Evolutionary conservation across 2,797 vertebrate genomes (phyloP), one percentile per base, ranked within the genome.

Genomic region (Threskiornis aethiopicus): DNA sequence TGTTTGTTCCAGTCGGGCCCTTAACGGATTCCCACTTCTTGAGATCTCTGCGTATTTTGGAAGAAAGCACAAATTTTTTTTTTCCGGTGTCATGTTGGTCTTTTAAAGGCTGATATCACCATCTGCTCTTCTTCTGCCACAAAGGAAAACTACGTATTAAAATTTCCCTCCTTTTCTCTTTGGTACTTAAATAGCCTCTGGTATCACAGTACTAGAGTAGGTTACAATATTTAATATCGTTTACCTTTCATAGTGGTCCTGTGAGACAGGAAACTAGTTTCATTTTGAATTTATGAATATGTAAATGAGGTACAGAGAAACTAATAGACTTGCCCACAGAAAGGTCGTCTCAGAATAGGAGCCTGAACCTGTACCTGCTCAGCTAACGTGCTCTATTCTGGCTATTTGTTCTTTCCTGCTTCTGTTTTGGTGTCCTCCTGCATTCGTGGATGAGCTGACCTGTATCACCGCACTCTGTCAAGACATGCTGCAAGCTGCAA

Each of bases 141-240:
- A 69, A 91, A 89, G 25, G 52, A 28, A 83, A 93, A 83, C 9
- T 16, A 35, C 5, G 1, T 65, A 37, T 69, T 65, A 84, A 85
- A 85, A 83, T 67, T 52, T 78, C 35, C 35, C 24, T 89, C 29
- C 10, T 87, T 84, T 91, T 87, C 61, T 61, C 64, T 67, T 49
- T 7, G 3, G 17, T 71, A 35, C 61, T 87, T 94, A 64, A 62
- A 91, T 77, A 58, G 70, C 84, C 66, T 42, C 80, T 88, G 65
- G 65, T 88, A 55, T 84, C 41, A 76, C n/a, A 67, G 52, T 29
- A 58, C 22, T 47, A 57, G 67, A 89, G 26, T 64, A 57, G 41
- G 80, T 92, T 95, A 77, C 59, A 89, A 67, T 67, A 73, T 85
- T 94, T 89, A 81, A 81, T 89, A 80, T 44, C 2, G 91, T 95